Evolutionary conservation across 1,140 invertebrate species (phyloP).

Genomic region (Eulimnadia texana): DNA sequence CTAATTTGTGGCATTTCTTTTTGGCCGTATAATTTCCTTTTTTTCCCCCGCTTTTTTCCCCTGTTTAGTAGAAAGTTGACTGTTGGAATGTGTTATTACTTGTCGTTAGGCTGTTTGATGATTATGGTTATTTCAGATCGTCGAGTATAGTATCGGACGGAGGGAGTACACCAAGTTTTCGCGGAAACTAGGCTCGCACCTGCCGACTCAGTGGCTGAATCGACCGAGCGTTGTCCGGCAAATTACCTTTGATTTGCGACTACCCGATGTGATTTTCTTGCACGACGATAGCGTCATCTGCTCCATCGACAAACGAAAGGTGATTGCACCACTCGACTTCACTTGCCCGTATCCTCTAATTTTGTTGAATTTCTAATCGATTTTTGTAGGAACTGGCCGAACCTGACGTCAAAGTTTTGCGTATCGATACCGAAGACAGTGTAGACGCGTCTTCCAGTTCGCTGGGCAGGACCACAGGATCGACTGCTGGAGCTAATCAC

Average conservation of each 20-base stretch:
- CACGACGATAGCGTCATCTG: constrained; percentile 45
- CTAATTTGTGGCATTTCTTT: no score
- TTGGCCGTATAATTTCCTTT: background rate
- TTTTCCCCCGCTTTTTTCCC: no score
- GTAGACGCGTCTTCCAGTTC: constrained; percentile 20
- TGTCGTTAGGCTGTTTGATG: no score
- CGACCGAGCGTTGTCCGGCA: constrained; percentile 36
- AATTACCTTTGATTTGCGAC: constrained; percentile 39
- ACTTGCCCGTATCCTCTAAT: background rate
- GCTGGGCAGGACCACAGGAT: background rate
- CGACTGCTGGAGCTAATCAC: constrained; percentile 24
- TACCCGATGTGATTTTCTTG: constrained; percentile 42
- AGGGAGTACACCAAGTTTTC: constrained; percentile 41
- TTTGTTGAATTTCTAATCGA: background rate
- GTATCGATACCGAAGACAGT: constrained; percentile 24
- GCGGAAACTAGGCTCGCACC: constrained; percentile 31
- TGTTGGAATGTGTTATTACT: no score
- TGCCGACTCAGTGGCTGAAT: constrained; percentile 32
- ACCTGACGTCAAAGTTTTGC: constrained; percentile 29
- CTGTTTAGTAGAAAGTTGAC: no score
- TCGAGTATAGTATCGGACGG: constrained; percentile 47
- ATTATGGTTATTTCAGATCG: no score
- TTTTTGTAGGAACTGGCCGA: constrained; percentile 24
- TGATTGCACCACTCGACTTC: constrained; percentile 23
- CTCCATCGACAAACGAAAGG: constrained; percentile 42